Evolutionary conservation across 1,140 invertebrate species (phyloP), one percentile per base, ranked within the genome.

Genomic region (Hylyphantes graminicola): DNA sequence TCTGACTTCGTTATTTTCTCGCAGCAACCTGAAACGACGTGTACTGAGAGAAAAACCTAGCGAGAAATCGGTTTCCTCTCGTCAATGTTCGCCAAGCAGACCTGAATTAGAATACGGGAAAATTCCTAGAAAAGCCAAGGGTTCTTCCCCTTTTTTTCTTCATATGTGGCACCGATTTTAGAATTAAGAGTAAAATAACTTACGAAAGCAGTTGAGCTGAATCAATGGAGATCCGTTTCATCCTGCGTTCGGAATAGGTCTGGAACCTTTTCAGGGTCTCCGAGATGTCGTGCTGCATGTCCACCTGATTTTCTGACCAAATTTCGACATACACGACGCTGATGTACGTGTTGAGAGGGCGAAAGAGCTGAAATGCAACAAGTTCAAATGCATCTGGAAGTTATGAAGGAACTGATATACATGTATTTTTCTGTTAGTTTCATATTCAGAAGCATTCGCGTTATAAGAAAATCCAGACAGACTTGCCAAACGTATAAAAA

Each of bases 251-350:
- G 4, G 35, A 12, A 12, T 83, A 83, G 13, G 67, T 64, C 17
- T 76, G 61, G 61, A 83, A 83, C 13, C 21, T 21, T 8, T 54
- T 13, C 53, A 83, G 19, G n/a, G 35, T 82, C 17, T 59, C 53
- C 6, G 51, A n/a, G 13, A 64, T 35, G 11, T 74, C 59, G 5
- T 9, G 3, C 7, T 75, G 50, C 12, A 83, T 15, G 13, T 65
- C 10, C 51, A 83, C 76, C 53, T 83, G 81, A 19, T 83, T 54
- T 57, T 68, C 72, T 11, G 19, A 19, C 81, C 81, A 83, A 9
- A 83, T 15, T 57, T 83, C 81, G 10, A 75, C 51, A 54, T 67
- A 83, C 2, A 83, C 81, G 9, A 83, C 2, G 19, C 63, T 75
- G 50, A 83, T 7, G 3, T 50, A 76, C 3, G 81, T 83, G 10